Base-by-base conservation (phyloP, 1,140 invertebrate genomes). In the Nebria ingens region DNA sequence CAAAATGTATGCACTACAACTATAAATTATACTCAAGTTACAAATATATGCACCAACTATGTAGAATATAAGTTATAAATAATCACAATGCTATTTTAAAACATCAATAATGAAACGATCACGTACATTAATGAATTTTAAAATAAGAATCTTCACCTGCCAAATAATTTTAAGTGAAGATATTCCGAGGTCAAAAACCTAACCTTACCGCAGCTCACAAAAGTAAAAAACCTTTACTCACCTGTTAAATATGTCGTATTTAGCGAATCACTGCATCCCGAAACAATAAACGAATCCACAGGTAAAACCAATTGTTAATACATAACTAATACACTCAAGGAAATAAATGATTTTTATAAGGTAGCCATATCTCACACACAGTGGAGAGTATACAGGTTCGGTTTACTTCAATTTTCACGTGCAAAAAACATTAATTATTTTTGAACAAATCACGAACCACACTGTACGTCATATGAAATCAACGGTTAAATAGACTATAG, bases 281-380 rank as follows among this genome's bases (percentile, higher is more conserved):
- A n/a, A 34, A 9, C n/a, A 34, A 34, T n/a, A n/a, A n/a, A n/a
- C n/a, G n/a, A n/a, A n/a, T n/a, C n/a, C n/a, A n/a, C n/a, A n/a
- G n/a, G n/a, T n/a, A n/a, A n/a, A n/a, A n/a, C n/a, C n/a, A 34
- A n/a, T 34, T 34, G 25, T 34, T 34, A 34, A 34, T 34, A 34
- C 25, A 34, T 34, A 34, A 34, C 25, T n/a, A 34, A 34, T 34
- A 34, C 25, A 34, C 25, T 34, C 25, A n/a, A 6, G 25, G n/a
- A n/a, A n/a, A n/a, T n/a, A n/a, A n/a, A 34, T 34, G 6, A 9
- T 34, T 34, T 34, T 34, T n/a, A 34, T 34, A 45, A 45, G 40
- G 40, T 45, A 45, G 40, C 40, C 40, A 45, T 45, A 45, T 45
- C 40, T 6, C 40, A 45, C 40, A 45, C 9, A 45, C n/a, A n/a